Evolutionary conservation across 2,888 invertebrate genomes (phyloP), one percentile per base, ranked within the genome.

Genomic region (Lithophane semibrunnea): DNA sequence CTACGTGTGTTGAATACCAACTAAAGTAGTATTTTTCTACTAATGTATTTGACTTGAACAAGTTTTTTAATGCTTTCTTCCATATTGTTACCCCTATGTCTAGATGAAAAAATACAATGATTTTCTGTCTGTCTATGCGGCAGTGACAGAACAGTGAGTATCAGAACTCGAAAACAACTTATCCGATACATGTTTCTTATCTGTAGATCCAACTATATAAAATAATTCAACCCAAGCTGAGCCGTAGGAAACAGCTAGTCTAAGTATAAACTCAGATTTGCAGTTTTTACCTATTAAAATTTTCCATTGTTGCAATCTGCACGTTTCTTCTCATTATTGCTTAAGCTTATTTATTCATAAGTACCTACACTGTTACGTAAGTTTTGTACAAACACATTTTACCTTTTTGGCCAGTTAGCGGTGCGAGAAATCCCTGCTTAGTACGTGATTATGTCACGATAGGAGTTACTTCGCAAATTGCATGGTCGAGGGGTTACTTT

Each of bases 351-450:
- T 82, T 85, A 81, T 83, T 82, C 44, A 61, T 78, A 74, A 64
- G 68, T 75, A 37, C n/a, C 37, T 10, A 56, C 71, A 37, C 56
- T 18, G 21, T 77, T 71, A 68, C 49, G 68, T 42, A 72, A 44
- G 77, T 63, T 73, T 52, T n/a, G 47, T 61, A 58, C 66, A 80
- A 78, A 81, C 69, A 80, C 79, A 77, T 80, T 86, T 86, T 78
- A 75, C 70, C 75, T 79, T 86, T 86, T 75, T 75, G 73, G 52
- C 74, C 79, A 70, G 73, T 84, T 81, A 70, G 73, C 65, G 82
- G 88, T 75, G 84, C 58, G 76, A 60, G 75, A 77, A 88, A 86
- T 86, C 84, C 81, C 80, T 86, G 67, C 88, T 88, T 80, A 86
- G 73, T 75, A 75, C 75, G 80, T 69, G 76, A 86, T 86, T 86